These are phyloP conservation scores for Passer montanus DNA, from an alignment of 2,113 vertebrate genomes.

Conservation along the genomic window DNA sequence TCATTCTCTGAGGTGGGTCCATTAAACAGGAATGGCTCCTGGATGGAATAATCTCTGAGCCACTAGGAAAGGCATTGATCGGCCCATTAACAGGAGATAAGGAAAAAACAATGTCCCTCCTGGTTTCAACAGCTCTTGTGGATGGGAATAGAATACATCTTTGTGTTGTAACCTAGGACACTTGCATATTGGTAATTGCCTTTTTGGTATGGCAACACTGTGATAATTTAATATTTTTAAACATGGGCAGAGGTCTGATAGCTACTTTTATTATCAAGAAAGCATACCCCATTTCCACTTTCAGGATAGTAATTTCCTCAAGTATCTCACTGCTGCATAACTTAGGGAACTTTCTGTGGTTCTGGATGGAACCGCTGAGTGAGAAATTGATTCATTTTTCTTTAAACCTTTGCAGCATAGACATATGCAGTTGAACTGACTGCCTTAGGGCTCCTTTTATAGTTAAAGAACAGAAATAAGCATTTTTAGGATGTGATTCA, in stretches of 20 bases:
- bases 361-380: background rate
- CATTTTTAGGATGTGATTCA: constrained; percentile 31
- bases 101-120: no score
- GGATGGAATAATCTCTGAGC: no score
- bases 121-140: no score
- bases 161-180: no score
- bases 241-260: background rate
- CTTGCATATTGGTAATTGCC: background rate
- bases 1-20: no score
- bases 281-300: background rate
- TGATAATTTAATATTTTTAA: background rate
- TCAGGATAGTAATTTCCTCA: background rate
- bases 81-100: no score
- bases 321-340: background rate
- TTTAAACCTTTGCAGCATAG: background rate
- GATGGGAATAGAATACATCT: no score
- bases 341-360: background rate
- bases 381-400: background rate
- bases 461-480: background rate
- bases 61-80: no score
- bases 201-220: background rate
- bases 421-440: background rate
- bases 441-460: background rate
- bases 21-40: no score
- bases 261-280: background rate